Conservation (phyloP, 2,888 invertebrate genomes). For the Trachelus stipa region DNA sequence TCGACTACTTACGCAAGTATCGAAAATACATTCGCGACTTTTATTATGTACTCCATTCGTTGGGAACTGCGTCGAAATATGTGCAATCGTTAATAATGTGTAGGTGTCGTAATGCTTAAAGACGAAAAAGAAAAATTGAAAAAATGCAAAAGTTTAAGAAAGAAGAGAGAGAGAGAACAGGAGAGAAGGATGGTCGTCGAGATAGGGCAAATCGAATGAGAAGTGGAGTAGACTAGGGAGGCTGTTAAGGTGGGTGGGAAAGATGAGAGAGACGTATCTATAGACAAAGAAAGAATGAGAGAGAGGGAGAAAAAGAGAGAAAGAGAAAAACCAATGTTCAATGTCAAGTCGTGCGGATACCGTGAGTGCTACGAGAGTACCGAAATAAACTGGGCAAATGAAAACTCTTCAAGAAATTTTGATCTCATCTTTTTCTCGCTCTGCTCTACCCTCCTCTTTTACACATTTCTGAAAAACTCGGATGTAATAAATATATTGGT, state of each 20-base stretch:
- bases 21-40: not conserved
- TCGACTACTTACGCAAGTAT: not conserved
- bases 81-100: not conserved
- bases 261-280: conserved; percentile 7
- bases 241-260: not conserved
- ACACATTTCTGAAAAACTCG: not conserved
- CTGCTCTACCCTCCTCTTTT: not conserved
- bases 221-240: not conserved
- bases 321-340: conserved; percentile 27
- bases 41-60: not conserved
- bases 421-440: not conserved
- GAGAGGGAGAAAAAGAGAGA: conserved; percentile 19
- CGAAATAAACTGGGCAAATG: not conserved
- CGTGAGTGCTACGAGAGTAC: conserved; percentile 2
- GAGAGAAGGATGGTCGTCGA: not conserved
- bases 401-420: not conserved
- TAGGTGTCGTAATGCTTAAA: not conserved
- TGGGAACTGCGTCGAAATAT: not conserved
- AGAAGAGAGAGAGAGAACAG: not conserved
- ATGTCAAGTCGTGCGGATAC: conserved; percentile 30
- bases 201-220: not conserved
- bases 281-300: not conserved
- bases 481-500: not conserved
- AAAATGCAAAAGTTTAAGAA: not conserved
- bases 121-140: not conserved